These are phyloP conservation scores for Leucoptera coffeella DNA, from an alignment of 2,888 invertebrate genomes.

Conservation along the genomic window DNA sequence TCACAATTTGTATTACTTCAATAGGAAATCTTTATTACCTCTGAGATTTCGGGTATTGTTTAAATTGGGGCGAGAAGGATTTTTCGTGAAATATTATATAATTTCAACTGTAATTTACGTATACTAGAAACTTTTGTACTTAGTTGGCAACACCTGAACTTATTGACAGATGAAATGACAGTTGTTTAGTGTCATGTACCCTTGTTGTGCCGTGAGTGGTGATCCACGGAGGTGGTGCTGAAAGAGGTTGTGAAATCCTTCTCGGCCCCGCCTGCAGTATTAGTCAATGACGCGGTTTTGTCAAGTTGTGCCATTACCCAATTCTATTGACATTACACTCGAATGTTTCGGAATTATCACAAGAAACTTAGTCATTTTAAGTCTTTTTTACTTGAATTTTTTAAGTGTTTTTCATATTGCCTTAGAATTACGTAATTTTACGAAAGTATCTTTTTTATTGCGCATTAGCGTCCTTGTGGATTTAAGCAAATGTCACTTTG, in stretches of 20 bases:
- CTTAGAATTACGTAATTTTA: slow-evolving; percentile 27
- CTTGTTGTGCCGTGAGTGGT: too few relatives aligned
- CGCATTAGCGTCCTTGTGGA: slow-evolving; percentile 55
- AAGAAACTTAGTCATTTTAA: slow-evolving; percentile 48
- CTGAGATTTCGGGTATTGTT: slow-evolving; percentile 20
- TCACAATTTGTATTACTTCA: slow-evolving; percentile 39
- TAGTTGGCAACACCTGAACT: too few relatives aligned
- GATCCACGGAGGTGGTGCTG: slow-evolving; percentile 33
- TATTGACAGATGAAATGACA: too few relatives aligned
- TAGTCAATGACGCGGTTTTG: slow-evolving; percentile 40
- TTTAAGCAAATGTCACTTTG: too few relatives aligned
- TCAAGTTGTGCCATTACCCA: slow-evolving; percentile 48
- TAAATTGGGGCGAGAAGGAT: slow-evolving; percentile 33
- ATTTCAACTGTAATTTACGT: too few relatives aligned
- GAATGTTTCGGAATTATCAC: slow-evolving; percentile 40
- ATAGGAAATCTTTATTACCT: slow-evolving; percentile 15
- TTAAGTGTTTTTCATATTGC: slow-evolving; percentile 48
- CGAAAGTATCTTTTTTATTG: slow-evolving; percentile 39
- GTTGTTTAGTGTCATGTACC: too few relatives aligned
- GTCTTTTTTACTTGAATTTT: slow-evolving; percentile 40
- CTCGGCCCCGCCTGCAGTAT: slow-evolving; percentile 44
- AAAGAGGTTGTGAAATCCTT: slow-evolving; percentile 48
- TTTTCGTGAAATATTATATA: too few relatives aligned
- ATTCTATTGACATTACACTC: slow-evolving; percentile 41
- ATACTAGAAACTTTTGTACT: too few relatives aligned